A percentile compares a stretch with the other conserved stretches of the same genome.
Conservation (phyloP, 2,888 invertebrate species). For the Unio delphinus region DNA sequence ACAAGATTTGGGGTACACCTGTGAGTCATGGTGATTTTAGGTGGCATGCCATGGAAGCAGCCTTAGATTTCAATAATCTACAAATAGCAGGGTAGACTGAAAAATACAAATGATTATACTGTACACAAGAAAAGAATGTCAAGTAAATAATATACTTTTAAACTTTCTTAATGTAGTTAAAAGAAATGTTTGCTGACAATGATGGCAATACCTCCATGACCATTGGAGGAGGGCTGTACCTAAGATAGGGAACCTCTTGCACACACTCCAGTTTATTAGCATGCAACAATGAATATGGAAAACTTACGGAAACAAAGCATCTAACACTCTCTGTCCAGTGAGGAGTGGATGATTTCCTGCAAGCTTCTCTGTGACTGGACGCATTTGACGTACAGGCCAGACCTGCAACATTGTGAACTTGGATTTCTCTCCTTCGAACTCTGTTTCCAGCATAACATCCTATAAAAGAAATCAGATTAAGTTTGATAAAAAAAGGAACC, state of each 20-base stretch:
- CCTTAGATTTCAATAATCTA: too few species aligned
- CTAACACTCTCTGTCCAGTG: conserved; percentile 97
- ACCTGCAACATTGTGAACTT: conserved; percentile 98
- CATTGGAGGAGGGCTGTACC: not conserved
- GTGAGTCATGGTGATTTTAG: too few species aligned
- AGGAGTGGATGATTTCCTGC: conserved; percentile 98
- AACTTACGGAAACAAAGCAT: conserved; percentile 96
- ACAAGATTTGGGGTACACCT: too few species aligned
- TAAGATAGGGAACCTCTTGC: not conserved
- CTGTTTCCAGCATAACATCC: conserved; percentile 97
- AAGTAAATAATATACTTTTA: too few species aligned
- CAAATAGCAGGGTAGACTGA: too few species aligned
- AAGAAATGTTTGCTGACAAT: not conserved
- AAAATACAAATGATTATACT: too few species aligned
- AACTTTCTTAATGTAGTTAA: too few species aligned
- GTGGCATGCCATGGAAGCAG: too few species aligned
- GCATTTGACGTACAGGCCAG: conserved; percentile 98
- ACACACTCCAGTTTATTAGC: not conserved
- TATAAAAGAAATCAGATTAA: conserved; percentile 62
- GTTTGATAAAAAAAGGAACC: not conserved
- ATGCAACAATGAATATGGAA: not conserved
- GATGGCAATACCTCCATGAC: not conserved
- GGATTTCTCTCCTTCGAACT: conserved; percentile 95
- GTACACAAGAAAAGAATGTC: too few species aligned
- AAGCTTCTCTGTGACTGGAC: conserved; percentile 97